A percentile compares a stretch with the other conserved stretches of the same genome.
These are phyloP conservation scores for Cynopterus sphinx DNA, from an alignment of 2,797 vertebrate species.

Conservation along the genomic window DNA sequence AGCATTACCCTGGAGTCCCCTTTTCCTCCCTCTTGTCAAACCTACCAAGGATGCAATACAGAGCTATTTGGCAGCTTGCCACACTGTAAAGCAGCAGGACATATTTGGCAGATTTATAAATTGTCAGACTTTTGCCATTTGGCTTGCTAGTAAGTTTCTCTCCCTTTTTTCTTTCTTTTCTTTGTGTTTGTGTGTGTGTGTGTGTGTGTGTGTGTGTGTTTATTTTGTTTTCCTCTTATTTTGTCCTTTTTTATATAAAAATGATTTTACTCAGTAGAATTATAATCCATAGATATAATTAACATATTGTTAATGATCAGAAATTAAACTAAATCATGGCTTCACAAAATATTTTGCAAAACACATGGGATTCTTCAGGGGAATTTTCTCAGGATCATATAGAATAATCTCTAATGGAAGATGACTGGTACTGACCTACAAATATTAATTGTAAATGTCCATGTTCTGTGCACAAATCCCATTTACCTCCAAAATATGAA, in stretches of 20 bases:
- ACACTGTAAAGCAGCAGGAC: conserved; percentile 76
- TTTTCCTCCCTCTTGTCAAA: conserved; percentile 65
- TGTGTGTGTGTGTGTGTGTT: not conserved
- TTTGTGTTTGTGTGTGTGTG: not conserved
- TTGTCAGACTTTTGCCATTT: conserved; percentile 83
- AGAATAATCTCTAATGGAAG: conserved; percentile 72
- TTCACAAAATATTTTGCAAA: conserved; percentile 79
- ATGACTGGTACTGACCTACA: conserved; percentile 71
- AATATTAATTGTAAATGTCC: conserved; percentile 78
- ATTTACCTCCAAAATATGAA: not conserved
- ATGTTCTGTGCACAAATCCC: not conserved
- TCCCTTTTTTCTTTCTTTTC: conserved; percentile 64
- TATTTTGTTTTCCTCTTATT: not conserved
- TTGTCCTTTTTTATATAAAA: conserved; percentile 61
- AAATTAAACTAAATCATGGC: conserved; percentile 79
- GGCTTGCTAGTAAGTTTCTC: conserved; percentile 75
- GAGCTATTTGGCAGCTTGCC: conserved; percentile 82
- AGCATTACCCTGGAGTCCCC: conserved; percentile 54
- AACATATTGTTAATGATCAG: conserved; percentile 79
- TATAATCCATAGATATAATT: conserved; percentile 81
- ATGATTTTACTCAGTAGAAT: conserved; percentile 79
- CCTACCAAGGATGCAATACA: conserved; percentile 76
- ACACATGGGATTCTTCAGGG: conserved; percentile 75
- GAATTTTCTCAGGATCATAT: conserved; percentile 77
- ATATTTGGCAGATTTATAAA: conserved; percentile 81